Evolutionary conservation across 2,888 invertebrate species (phyloP), one percentile per base, ranked within the genome.

Genomic region (Brachyptera putata): DNA sequence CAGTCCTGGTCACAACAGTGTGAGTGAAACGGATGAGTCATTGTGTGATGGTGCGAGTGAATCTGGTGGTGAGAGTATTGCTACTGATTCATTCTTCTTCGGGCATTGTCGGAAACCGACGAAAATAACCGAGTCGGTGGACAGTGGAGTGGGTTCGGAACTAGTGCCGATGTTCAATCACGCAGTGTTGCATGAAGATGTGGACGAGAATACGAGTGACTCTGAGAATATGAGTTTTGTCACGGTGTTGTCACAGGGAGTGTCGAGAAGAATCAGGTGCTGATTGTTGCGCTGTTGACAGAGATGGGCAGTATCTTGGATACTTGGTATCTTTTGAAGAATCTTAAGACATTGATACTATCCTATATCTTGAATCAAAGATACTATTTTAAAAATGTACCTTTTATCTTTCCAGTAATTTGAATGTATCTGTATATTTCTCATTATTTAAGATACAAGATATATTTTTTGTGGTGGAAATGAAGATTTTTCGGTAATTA

Each of bases 71-170:
- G 91, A 91, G 72, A 91, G 91, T 76, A 79, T 91, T 25, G 91
- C 90, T 70, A 91, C 91, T 0, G 90, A 91, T 75, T 91, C 91
- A 2, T 91, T 91, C 39, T 88, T 90, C 71, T 91, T 90, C 69
- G 89, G 87, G 30, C 57, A 36, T n/a, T n/a, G n/a, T n/a, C n/a
- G n/a, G n/a, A 14, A 14, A 11, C 18, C 43, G 4, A 11, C 21
- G 16, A 43, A 11, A 11, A 11, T 43, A 3, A 43, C 43, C 2
- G 43, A 16, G 3, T 43, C 43, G 2, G 43, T 43, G 58, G 76
- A 77, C 64, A 76, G 75, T 65, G 75, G 75, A 14, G 69, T 73
- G 2, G 72, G 72, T 21, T 61, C 58, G 22, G 59, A 62, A n/a
- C 39, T 56, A 7, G 24, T 13, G 41, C 25, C 18, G 9, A 37